phyloP scores from a whole-genome alignment of 2,797 vertebrate species.

The Anguilla obscura region DNA sequence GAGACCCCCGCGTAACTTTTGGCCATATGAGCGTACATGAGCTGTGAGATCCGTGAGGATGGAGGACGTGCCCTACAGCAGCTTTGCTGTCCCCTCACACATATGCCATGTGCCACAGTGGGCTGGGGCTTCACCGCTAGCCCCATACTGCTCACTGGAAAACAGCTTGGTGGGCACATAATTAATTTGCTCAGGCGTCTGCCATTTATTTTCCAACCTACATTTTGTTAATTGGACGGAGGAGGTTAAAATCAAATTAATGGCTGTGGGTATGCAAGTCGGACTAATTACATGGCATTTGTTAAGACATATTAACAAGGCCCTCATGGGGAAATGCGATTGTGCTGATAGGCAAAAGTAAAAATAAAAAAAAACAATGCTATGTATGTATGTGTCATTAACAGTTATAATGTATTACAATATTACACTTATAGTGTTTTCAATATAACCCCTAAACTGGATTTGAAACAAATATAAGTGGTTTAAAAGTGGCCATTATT shows the following conservation, averaged over 20 bases:
- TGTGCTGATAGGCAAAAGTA: conserved; percentile 35
- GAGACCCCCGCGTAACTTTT: not conserved
- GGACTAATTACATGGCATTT: conserved; percentile 66
- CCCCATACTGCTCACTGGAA: conserved; percentile 59
- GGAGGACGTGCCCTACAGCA: conserved; percentile 46
- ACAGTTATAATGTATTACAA: not conserved
- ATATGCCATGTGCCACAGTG: conserved; percentile 73
- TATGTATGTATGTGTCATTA: not conserved
- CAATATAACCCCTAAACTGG: not conserved
- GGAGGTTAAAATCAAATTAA: conserved; percentile 74
- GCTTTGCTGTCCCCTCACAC: conserved; percentile 63
- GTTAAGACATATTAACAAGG: conserved; percentile 35
- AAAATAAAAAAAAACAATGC: not conserved
- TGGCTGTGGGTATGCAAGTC: conserved; percentile 65
- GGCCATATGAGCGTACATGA: conserved; percentile 22
- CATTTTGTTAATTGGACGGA: conserved; percentile 79
- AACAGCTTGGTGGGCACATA: conserved; percentile 81
- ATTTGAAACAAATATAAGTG: not conserved
- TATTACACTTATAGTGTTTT: not conserved
- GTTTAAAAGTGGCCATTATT: not conserved
- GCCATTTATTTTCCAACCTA: conserved; percentile 81
- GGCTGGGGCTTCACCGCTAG: conserved; percentile 64
- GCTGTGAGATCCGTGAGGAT: conserved; percentile 67
- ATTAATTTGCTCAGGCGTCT: conserved; percentile 79
- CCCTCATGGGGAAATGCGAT: conserved; percentile 49